A percentile compares a stretch with the other conserved stretches of the same genome.
Conservation (phyloP, 1,140 invertebrate species). For the Drosophila suzukii region DNA sequence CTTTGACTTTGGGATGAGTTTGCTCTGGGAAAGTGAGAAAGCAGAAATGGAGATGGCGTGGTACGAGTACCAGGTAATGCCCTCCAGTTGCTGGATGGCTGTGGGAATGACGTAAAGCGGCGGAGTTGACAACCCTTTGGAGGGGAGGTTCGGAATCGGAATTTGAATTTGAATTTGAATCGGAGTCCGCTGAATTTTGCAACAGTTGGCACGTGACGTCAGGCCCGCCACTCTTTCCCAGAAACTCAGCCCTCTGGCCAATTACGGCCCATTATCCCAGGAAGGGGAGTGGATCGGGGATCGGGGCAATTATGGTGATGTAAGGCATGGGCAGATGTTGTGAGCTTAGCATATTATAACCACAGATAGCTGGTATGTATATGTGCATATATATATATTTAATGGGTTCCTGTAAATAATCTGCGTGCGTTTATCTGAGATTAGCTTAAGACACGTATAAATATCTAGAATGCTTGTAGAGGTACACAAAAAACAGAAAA, state of each 20-base stretch:
- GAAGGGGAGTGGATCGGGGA: not conserved
- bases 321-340: constrained; percentile 52
- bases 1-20: too few species aligned
- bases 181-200: constrained; percentile 6
- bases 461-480: constrained; percentile 8
- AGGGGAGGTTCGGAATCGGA: not conserved
- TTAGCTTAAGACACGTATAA: constrained; percentile 48
- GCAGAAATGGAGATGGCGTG: too few species aligned
- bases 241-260: constrained; percentile 46
- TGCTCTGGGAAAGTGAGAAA: too few species aligned
- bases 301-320: constrained; percentile 40
- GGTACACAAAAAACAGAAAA: constrained; percentile 6
- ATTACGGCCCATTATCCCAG: constrained; percentile 59
- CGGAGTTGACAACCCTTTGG: constrained; percentile 31
- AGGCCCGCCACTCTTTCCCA: constrained; percentile 58
- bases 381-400: constrained; percentile 46
- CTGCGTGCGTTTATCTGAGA: constrained; percentile 51
- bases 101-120: not conserved
- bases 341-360: constrained; percentile 36
- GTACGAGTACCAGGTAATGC: not conserved
- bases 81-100: not conserved
- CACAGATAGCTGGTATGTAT: constrained; percentile 16
- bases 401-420: constrained; percentile 69
- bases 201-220: constrained; percentile 64
- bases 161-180: not conserved